Percentiles rank a stretch among this genome's conserved stretches.
Conservation (phyloP, 2,888 invertebrate genomes). For the Drosophila meridionalis region DNA sequence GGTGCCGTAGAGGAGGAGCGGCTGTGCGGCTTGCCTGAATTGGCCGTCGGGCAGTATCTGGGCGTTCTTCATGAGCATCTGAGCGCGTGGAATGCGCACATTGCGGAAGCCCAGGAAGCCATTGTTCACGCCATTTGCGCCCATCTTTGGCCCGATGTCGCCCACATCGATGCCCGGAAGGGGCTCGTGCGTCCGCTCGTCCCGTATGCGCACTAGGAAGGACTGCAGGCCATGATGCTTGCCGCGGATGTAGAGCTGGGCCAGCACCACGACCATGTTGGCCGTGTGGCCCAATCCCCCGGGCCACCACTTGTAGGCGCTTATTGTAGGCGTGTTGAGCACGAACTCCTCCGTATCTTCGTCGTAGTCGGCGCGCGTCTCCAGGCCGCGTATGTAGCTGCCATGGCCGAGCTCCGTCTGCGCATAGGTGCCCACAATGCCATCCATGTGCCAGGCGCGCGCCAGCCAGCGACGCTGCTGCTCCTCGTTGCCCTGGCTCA, state of each 20-base stretch:
- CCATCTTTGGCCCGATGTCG: slow-evolving; percentile 97
- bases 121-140: slow-evolving; percentile 95
- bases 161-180: slow-evolving; percentile 95
- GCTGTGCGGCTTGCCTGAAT: slow-evolving; percentile 91
- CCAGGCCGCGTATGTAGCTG: slow-evolving; percentile 94
- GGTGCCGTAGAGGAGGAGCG: slow-evolving; percentile 92
- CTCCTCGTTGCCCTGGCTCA: slow-evolving; percentile 93
- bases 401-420: slow-evolving; percentile 99
- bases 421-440: slow-evolving; percentile 96
- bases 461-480: slow-evolving; percentile 95
- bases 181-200: slow-evolving; percentile 94
- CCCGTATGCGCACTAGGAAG: slow-evolving; percentile 95
- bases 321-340: slow-evolving; percentile 93
- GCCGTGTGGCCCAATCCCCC: slow-evolving; percentile 96
- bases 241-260: slow-evolving; percentile 93
- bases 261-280: slow-evolving; percentile 95
- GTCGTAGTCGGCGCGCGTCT: slow-evolving; percentile 97
- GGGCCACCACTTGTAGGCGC: slow-evolving; percentile 99
- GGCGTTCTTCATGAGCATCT: slow-evolving; percentile 97
- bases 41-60: slow-evolving; percentile 96
- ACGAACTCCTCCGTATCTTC: slow-evolving; percentile 92
- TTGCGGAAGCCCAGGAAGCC: slow-evolving; percentile 95
- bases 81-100: slow-evolving; percentile 93
- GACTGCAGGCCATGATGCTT: slow-evolving; percentile 95
- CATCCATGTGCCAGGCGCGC: slow-evolving; percentile 91